phyloP scores from a whole-genome alignment of 2,888 invertebrate genomes.

The Meteorus cinctellus region DNA sequence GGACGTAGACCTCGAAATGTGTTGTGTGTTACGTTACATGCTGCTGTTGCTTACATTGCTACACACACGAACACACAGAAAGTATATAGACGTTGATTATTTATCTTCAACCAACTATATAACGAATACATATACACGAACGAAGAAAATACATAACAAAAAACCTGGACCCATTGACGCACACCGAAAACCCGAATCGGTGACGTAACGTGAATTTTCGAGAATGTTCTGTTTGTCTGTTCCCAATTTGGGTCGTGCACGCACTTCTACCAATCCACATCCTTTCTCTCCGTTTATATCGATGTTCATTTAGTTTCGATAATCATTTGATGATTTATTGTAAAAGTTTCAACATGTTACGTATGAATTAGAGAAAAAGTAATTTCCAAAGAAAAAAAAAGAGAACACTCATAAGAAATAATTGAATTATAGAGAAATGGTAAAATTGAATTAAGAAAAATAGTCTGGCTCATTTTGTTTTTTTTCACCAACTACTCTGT shows the following conservation, averaged over 20 bases:
- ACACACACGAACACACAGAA: neutral
- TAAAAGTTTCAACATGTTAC: no score
- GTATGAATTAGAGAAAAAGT: no score
- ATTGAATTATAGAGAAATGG: no score
- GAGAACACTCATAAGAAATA: no score
- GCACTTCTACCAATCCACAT: neutral
- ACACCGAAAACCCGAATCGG: neutral
- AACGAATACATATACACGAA: neutral
- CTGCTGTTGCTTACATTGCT: constrained; percentile 7
- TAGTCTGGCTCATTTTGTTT: no score
- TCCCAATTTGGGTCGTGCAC: neutral
- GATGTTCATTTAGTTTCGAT: neutral
- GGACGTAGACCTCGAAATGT: constrained; percentile 56
- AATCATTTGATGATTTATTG: no score
- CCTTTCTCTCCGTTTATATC: neutral
- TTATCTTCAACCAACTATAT: neutral
- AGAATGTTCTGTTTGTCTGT: constrained; percentile 3
- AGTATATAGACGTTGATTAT: neutral
- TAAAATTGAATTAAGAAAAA: neutral
- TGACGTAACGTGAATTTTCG: neutral
- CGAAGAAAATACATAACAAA: neutral
- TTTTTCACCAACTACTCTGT: no score
- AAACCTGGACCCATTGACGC: neutral
- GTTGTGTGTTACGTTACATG: constrained; percentile 35
- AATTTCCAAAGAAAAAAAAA: no score